Evolutionary conservation across 2,888 invertebrate species (phyloP), one percentile per base, ranked within the genome.

Genomic region (Drosophila paramelanica): DNA sequence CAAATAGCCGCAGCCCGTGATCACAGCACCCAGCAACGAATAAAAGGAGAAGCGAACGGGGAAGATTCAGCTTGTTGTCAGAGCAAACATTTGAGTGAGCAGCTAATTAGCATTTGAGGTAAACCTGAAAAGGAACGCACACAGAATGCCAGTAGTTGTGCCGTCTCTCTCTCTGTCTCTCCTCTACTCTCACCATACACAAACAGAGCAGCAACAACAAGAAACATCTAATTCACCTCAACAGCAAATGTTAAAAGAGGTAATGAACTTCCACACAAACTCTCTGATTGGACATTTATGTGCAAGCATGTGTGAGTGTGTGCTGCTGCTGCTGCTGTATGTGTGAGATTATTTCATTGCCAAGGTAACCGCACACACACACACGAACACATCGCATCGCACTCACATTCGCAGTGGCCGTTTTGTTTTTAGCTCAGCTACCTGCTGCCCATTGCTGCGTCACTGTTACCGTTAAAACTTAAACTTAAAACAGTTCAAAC

Each of bases 401-500:
- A 64, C 41, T 70, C 60, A 17, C 67, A 53, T 45, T 74, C 56
- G 57, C 43, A 49, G 49, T 43, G 56, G 58, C 47, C 36, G 38
- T 58, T 51, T 33, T 52, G 51, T 64, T 56, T 51, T 36, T 36
- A 36, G 76, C 60, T 50, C 41, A 51, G 76, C 59, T 11, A 31
- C 88, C 36, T 78, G 70, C 87, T 75, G 67, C 2, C 39, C 57
- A 61, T 62, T 90, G 80, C 89, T 90, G 90, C 79, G 76, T 77
- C 80, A 89, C 90, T 90, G 89, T 89, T 87, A 90, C 82, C 82
- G 84, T 89, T 86, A 90, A 91, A 91, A 91, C 91, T 90, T 86
- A 91, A 91, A 91, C 91, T 91, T 90, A 91, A 91, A 91, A 91
- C 91, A 91, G 91, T 91, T 91, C 91, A 91, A 91, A 90, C 91